Percentiles rank a stretch among this genome's conserved stretches.
Conservation (phyloP, 2,888 invertebrate species). For the Molorchus minor region DNA sequence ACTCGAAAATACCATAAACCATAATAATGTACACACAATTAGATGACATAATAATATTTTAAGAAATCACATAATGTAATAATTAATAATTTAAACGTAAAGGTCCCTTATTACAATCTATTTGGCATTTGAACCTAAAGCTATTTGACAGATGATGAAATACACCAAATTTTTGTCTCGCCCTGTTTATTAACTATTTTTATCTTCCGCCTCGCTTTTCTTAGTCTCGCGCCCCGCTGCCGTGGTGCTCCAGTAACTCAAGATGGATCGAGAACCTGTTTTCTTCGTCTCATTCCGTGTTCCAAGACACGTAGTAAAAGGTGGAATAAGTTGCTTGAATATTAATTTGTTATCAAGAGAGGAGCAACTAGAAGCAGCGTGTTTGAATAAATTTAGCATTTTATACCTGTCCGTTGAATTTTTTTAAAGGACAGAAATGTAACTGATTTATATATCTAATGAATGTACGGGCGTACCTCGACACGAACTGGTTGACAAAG, state of each 20-base stretch:
- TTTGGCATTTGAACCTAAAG: no score
- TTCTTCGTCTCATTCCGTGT: slow-evolving; percentile 9
- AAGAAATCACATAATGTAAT: no score
- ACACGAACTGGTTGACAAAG: no score
- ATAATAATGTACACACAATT: slow-evolving; percentile 25
- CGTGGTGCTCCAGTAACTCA: slow-evolving; percentile 45
- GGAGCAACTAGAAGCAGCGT: slow-evolving; percentile 14
- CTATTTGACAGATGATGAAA: no score
- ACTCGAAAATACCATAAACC: slow-evolving; percentile 11
- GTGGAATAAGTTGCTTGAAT: slow-evolving; percentile 18
- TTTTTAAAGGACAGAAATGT: background rate
- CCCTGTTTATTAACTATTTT: no score
- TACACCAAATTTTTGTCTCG: no score
- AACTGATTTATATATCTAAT: no score
- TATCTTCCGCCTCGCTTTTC: slow-evolving; percentile 16
- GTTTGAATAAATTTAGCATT: slow-evolving; percentile 19
- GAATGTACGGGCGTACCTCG: no score
- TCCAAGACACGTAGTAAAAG: background rate
- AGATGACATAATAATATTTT: slow-evolving; percentile 24
- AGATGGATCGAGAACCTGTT: slow-evolving; percentile 44
- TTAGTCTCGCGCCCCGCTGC: slow-evolving; percentile 33
- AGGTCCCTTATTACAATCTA: no score
- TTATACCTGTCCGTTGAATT: slow-evolving; percentile 13
- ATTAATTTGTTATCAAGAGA: slow-evolving; percentile 5
- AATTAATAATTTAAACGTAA: no score